These are phyloP conservation scores for Plebejus anna DNA, from an alignment of 2,888 invertebrate species.

Conservation along the genomic window DNA sequence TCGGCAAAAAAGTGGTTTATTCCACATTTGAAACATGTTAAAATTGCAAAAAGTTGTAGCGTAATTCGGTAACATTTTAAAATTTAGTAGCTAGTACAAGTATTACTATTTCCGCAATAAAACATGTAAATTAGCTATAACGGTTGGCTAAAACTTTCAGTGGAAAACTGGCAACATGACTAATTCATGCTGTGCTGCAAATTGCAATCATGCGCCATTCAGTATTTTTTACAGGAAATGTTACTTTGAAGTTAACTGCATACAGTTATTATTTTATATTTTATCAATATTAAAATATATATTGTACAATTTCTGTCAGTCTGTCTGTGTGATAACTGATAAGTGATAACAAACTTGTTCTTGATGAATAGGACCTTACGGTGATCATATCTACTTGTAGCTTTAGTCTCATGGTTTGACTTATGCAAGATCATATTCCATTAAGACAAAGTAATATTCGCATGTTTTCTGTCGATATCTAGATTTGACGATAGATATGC, in stretches of 20 bases:
- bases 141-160: constrained; percentile 5
- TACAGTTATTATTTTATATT: no score
- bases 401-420: no score
- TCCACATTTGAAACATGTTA: not conserved
- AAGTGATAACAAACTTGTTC: no score
- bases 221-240: not conserved
- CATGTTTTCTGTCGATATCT: no score
- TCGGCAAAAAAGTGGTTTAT: not conserved
- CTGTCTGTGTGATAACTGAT: no score
- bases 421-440: no score
- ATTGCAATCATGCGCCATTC: not conserved
- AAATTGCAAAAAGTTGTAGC: not conserved
- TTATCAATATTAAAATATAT: no score
- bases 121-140: not conserved
- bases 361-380: no score
- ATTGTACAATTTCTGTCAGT: no score
- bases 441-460: no score
- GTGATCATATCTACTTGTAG: no score
- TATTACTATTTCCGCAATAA: not conserved
- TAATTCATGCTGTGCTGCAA: not conserved
- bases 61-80: not conserved
- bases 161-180: not conserved
- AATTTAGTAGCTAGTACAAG: not conserved
- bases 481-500: no score
- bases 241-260: not conserved